Evolutionary conservation across 2,888 invertebrate genomes (phyloP), one percentile per base, ranked within the genome.

Genomic region (Prosopocoilus inquinatus): DNA sequence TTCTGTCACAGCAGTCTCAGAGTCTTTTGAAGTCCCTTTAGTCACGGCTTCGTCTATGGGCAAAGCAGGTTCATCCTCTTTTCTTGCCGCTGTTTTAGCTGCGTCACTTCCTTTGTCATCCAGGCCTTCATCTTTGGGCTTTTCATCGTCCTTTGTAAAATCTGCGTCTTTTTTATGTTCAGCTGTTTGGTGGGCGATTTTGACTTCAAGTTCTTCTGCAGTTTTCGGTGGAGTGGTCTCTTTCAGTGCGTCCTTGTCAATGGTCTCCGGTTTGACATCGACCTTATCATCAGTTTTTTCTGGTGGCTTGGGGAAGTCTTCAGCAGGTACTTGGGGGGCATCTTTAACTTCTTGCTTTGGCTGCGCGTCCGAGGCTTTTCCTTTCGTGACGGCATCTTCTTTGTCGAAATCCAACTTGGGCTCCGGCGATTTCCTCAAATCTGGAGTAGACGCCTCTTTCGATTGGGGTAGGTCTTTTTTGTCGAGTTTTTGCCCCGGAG

Each of bases 121-220:
- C 9, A 28, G 33, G n/a, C n/a, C n/a, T 9, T 39, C 43, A 13
- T 13, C 13, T 9, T 43, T 20, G n/a, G 11, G 16, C 54, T 15
- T 56, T 56, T 28, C n/a, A 7, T 36, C 36, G 9, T 36, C 36
- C 9, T 36, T 36, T 2, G 4, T 12, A 12, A 36, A 2, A 7
- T n/a, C 36, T 36, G 12, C 36, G 36, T 36, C 36, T 9, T 36
- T 36, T 36, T 1, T 5, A 36, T 36, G 11, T 45, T 52, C 53
- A 50, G 50, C 52, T 50, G 2, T 49, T 33, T 39, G 54, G 55
- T 36, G 57, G 53, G 43, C n/a, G 12, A 13, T 12, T 47, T 55
- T 47, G 47, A 11, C 41, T 41, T 41, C 16, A 16, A 2, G 13
- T 2, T 13, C 16, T 15, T 11, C 41, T 56, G 46, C 58, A 60